Conservation (phyloP, 2,888 invertebrate genomes). For the Brachylomia viminalis region DNA sequence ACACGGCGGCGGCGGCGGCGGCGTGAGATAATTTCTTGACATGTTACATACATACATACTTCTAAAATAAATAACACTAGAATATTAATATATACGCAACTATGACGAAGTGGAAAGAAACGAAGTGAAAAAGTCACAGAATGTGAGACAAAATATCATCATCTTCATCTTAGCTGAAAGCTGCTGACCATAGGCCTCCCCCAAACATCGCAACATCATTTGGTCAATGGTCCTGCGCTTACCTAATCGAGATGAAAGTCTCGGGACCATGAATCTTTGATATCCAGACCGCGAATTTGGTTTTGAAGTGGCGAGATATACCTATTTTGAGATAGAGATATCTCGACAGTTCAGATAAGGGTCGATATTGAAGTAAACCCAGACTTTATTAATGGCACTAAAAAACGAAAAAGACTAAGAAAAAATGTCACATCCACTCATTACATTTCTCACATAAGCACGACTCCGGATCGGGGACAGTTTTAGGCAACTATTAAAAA, state of each 20-base stretch:
- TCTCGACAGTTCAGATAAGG: neutral
- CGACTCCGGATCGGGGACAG: constrained; percentile 72
- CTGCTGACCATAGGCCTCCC: neutral
- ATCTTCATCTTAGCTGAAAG: too few species aligned
- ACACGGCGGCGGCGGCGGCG: too few species aligned
- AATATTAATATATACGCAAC: too few species aligned
- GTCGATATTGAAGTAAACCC: neutral
- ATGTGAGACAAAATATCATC: too few species aligned
- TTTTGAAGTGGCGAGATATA: too few species aligned
- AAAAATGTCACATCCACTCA: constrained; percentile 28
- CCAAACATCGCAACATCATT: neutral
- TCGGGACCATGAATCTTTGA: neutral
- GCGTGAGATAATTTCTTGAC: too few species aligned
- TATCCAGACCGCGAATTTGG: neutral
- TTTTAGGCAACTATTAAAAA: constrained; percentile 83
- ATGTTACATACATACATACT: too few species aligned
- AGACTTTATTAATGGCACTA: constrained; percentile 8
- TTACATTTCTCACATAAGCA: constrained; percentile 52
- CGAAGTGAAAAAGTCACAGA: too few species aligned
- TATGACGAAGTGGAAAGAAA: too few species aligned
- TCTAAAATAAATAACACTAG: too few species aligned
- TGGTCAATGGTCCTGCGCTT: neutral
- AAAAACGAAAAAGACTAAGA: constrained; percentile 6
- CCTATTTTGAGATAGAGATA: neutral
- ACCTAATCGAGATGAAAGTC: neutral